Base-by-base conservation (phyloP, 2,113 vertebrate species). In the Motacilla alba region DNA sequence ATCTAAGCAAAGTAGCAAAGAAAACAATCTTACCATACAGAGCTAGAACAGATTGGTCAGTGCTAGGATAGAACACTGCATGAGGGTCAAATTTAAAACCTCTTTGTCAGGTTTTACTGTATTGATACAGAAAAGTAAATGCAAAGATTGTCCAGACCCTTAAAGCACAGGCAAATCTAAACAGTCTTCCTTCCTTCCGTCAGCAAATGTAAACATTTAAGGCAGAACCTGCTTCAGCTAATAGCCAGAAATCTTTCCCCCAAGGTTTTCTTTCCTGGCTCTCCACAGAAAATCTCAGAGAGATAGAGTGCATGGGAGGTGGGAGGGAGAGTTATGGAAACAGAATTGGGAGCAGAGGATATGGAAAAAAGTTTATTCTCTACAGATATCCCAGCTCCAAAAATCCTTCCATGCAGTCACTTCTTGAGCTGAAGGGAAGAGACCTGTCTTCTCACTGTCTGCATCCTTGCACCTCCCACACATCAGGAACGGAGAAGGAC, bases 141-240 rank as follows among this genome's bases (percentile, higher is more conserved):
- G 89, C 81, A 97, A 94, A 91, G 90, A 87, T 81, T 94, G 77
- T 84, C 95, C 83, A 94, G 87, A 87, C 27, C 27, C 92, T 90
- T 72, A 83, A 94, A 93, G 74, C 84, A 26, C 59, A 73, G 88
- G 87, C 59, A 89, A 95, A 94, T 91, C 78, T 87, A 95, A 94
- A 93, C 87, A 96, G 89, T 73, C 83, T 89, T 89, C 84, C 67
- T 93, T 95, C 79, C 90, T 93, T 95, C 91, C 95, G 93, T 92
- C 64, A 79, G 35, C 64, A 87, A 94, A 94, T 80, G 89, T 92
- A 96, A 95, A 97, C 93, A 94, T 83, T 53, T 52, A 86, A 94
- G 82, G 69, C 62, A 75, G 70, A 94, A 87, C 46, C n/a, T 70
- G 53, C 46, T 77, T 73, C 87, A 76, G 68, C 68, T 91, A 91